phyloP scores from a whole-genome alignment of 1,140 invertebrate species.

The Polypedilum pembai region DNA sequence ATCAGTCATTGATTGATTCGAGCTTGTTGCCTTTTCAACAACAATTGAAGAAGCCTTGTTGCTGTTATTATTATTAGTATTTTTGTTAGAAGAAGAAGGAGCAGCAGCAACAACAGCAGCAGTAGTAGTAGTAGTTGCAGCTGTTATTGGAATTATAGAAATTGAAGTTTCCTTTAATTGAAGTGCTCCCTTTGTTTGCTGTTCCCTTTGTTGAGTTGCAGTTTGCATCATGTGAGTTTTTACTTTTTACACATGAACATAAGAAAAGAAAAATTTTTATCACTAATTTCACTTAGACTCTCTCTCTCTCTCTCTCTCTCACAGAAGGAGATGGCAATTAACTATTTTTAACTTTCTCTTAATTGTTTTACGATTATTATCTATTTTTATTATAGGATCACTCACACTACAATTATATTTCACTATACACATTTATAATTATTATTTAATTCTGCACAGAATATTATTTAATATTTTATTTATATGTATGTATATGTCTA shows the following conservation, averaged over 20 bases:
- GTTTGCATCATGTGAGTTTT: neutral
- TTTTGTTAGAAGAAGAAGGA: too few relatives aligned
- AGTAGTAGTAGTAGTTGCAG: neutral
- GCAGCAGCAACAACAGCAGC: too few relatives aligned
- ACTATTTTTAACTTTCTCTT: neutral
- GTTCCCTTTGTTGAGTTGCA: neutral
- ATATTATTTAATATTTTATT: too few relatives aligned
- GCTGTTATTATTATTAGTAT: neutral
- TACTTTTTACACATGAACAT: neutral
- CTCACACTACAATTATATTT: neutral
- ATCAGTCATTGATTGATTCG: slow-evolving; percentile 24
- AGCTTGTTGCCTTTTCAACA: slow-evolving; percentile 6
- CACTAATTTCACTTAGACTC: neutral
- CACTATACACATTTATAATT: neutral
- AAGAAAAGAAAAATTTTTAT: neutral
- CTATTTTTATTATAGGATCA: slow-evolving; percentile 25
- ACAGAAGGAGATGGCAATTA: neutral
- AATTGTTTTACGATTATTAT: slow-evolving; percentile 26
- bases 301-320: too few relatives aligned
- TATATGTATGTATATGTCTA: too few relatives aligned
- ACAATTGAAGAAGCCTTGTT: neutral
- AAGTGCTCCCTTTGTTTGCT: neutral
- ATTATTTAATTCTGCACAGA: too few relatives aligned
- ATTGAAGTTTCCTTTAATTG: slow-evolving; percentile 17
- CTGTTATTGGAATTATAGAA: slow-evolving; percentile 16